Evolutionary conservation across 2,888 invertebrate species (phyloP).

Genomic region (Caenorhabditis imperialis): DNA sequence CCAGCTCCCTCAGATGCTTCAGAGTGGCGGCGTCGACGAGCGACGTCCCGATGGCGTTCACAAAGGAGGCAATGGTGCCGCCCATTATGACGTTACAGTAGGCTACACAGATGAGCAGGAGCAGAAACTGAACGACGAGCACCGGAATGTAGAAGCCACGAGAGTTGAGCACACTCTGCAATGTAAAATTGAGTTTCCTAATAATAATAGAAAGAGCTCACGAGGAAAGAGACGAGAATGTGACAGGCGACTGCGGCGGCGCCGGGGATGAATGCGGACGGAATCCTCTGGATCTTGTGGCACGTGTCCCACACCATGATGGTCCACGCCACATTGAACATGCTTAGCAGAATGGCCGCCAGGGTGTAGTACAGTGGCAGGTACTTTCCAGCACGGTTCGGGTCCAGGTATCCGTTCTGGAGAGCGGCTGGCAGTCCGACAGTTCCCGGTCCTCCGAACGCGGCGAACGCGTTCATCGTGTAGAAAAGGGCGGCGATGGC

Average conservation of each 20-base stretch:
- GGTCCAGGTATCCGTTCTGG: slow-evolving; percentile 19
- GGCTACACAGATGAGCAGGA: slow-evolving; percentile 58
- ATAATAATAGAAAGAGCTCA: slow-evolving; percentile 24
- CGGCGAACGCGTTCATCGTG: slow-evolving; percentile 92
- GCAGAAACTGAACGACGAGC: slow-evolving; percentile 53
- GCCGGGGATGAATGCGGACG: slow-evolving; percentile 50
- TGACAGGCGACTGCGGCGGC: slow-evolving; percentile 57
- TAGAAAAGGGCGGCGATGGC: slow-evolving; percentile 95
- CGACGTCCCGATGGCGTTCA: slow-evolving; percentile 23
- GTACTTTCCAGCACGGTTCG: slow-evolving; percentile 48
- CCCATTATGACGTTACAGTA: slow-evolving; percentile 64
- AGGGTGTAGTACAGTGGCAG: slow-evolving; percentile 61
- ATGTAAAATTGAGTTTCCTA: background rate
- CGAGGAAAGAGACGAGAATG: slow-evolving; percentile 48
- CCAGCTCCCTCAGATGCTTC: slow-evolving; percentile 13
- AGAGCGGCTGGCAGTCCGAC: slow-evolving; percentile 84
- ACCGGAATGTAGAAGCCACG: slow-evolving; percentile 49
- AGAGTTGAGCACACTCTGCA: slow-evolving; percentile 52
- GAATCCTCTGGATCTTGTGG: slow-evolving; percentile 43
- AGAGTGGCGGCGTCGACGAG: slow-evolving; percentile 30
- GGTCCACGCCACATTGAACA: slow-evolving; percentile 93
- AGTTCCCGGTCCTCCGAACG: slow-evolving; percentile 94
- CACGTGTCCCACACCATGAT: slow-evolving; percentile 69
- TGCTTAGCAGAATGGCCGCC: slow-evolving; percentile 51
- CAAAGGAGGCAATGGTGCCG: slow-evolving; percentile 45